Percentiles rank a stretch among this genome's conserved stretches.
These are phyloP conservation scores for Discoglossus pictus DNA, from an alignment of 2,797 vertebrate species.

Conservation along the genomic window DNA sequence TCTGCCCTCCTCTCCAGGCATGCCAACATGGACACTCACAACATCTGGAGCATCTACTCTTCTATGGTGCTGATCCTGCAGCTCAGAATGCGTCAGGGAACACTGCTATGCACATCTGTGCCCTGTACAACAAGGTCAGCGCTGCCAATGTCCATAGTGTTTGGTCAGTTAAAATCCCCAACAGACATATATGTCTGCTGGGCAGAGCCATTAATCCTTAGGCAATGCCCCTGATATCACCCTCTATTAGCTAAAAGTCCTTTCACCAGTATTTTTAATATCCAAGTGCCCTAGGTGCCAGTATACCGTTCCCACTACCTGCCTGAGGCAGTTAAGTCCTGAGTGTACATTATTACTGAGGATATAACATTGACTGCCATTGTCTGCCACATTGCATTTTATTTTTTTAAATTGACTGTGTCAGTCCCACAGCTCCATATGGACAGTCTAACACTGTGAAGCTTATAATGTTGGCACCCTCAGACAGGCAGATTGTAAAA, in stretches of 20 bases:
- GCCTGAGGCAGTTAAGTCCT: no score
- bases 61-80: constrained; percentile 87
- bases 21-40: constrained; percentile 90
- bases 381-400: no score
- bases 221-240: not conserved
- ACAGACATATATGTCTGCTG: not conserved
- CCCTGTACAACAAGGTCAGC: constrained; percentile 90
- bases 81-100: constrained; percentile 92
- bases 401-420: no score
- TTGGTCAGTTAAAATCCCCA: not conserved
- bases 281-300: no score
- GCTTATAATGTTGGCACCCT: no score
- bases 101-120: constrained; percentile 92
- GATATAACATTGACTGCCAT: no score
- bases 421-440: no score
- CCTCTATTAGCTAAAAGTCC: not conserved
- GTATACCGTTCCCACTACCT: not conserved
- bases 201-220: not conserved
- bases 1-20: constrained; percentile 67
- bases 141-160: not conserved
- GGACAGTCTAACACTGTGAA: no score
- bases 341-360: no score
- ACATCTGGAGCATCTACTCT: constrained; percentile 90
- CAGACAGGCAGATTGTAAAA: no score
- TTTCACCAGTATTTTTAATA: constrained; percentile 2